These are phyloP conservation scores for Asbolus verrucosus DNA, from an alignment of 1,140 invertebrate species.

Conservation along the genomic window DNA sequence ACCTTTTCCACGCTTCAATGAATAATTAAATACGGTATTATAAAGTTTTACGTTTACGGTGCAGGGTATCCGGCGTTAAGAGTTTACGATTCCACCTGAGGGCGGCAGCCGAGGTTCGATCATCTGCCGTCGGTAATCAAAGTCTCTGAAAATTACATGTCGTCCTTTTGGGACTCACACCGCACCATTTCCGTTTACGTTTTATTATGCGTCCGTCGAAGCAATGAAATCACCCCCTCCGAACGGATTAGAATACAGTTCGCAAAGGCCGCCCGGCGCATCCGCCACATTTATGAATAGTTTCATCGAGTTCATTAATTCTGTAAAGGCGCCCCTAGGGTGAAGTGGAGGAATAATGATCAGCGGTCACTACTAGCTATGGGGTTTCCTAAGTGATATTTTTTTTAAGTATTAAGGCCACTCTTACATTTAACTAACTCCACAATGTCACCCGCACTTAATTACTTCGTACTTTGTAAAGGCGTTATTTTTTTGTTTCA, in stretches of 20 bases:
- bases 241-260: background rate
- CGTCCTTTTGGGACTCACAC: constrained; percentile 19
- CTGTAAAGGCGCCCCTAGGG: too few relatives aligned
- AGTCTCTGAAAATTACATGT: constrained; percentile 33
- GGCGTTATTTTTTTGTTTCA: too few relatives aligned
- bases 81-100: constrained; percentile 49
- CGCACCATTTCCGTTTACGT: constrained; percentile 15
- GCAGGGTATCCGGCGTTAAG: constrained; percentile 42
- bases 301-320: too few relatives aligned
- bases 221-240: constrained; percentile 6
- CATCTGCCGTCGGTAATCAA: constrained; percentile 19
- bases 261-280: constrained; percentile 2
- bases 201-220: constrained; percentile 11
- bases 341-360: too few relatives aligned
- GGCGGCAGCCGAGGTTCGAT: constrained; percentile 43
- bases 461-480: too few relatives aligned
- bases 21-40: constrained; percentile 51
- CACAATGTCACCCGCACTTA: too few relatives aligned
- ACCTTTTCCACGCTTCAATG: constrained; percentile 20
- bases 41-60: constrained; percentile 49
- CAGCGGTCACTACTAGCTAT: too few relatives aligned
- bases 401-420: too few relatives aligned
- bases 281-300: constrained; percentile 36
- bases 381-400: too few relatives aligned
- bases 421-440: too few relatives aligned